phyloP scores from a whole-genome alignment of 2,888 invertebrate genomes.

The Silvanus unidentatus region DNA sequence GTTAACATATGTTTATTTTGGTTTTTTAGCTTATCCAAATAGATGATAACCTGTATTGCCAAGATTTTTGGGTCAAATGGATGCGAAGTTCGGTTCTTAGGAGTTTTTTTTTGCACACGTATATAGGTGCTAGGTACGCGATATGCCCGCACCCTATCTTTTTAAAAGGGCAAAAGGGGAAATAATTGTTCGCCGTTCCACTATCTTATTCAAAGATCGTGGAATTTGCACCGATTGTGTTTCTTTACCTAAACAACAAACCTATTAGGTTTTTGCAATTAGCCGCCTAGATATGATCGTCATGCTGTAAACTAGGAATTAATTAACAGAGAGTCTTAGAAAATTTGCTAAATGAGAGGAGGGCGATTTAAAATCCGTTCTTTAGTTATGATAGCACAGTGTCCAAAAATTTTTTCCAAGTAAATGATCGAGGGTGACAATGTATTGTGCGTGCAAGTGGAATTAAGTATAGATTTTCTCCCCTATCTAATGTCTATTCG shows the following conservation, averaged over 20 bases:
- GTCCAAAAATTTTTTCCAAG: conserved; percentile 23
- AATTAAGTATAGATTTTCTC: conserved; percentile 41
- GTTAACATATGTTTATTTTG: no score
- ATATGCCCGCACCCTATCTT: no score
- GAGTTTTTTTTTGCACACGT: conserved; percentile 14
- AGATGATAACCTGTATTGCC: no score
- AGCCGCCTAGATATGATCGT: neutral
- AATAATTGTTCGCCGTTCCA: conserved; percentile 11
- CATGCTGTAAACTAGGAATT: neutral
- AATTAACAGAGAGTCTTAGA: no score
- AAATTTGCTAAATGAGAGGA: no score
- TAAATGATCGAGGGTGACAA: conserved; percentile 26
- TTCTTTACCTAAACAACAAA: conserved; percentile 16
- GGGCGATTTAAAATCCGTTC: no score
- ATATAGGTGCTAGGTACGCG: conserved; percentile 6
- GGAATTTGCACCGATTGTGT: conserved; percentile 33
- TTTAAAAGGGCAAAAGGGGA: no score
- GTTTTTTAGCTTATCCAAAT: no score
- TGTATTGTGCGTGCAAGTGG: conserved; percentile 29
- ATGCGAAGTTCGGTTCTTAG: conserved; percentile 12
- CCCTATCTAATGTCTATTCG: conserved; percentile 37
- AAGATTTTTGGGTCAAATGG: no score
- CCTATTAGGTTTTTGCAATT: conserved; percentile 1
- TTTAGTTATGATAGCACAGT: conserved; percentile 17
- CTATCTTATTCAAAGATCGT: conserved; percentile 36